Percentiles rank a stretch among this genome's conserved stretches.
Conservation (phyloP, 1,140 invertebrate species). For the Zaprionus taronus region DNA sequence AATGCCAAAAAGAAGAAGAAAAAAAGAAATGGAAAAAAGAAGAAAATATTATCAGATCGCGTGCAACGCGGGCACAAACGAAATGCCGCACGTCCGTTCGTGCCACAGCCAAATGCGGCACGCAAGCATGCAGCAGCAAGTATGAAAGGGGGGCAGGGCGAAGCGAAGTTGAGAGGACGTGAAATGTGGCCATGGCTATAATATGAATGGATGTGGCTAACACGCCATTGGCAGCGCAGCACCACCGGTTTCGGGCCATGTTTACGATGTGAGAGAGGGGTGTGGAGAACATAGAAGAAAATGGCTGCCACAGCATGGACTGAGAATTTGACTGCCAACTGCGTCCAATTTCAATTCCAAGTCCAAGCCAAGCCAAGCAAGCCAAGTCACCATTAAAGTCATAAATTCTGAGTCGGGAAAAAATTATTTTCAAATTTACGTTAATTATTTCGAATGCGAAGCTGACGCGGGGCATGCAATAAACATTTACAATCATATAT, state of each 20-base stretch:
- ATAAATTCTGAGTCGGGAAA: constrained; percentile 64
- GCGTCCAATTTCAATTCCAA: constrained; percentile 28
- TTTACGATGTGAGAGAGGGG: constrained; percentile 43
- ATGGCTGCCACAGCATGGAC: constrained; percentile 50
- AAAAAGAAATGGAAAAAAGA: constrained; percentile 9
- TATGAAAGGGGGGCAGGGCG: constrained; percentile 2
- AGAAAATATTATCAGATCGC: constrained; percentile 78
- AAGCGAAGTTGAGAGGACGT: constrained; percentile 12
- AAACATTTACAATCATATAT: constrained; percentile 72
- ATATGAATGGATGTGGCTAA: constrained; percentile 32
- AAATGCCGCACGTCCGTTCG: constrained; percentile 69
- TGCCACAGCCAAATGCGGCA: constrained; percentile 66
- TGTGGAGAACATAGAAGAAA: constrained; percentile 37
- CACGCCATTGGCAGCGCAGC: constrained; percentile 66
- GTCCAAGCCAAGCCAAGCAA: constrained; percentile 25
- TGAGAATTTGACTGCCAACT: constrained; percentile 35
- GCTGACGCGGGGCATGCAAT: constrained; percentile 65
- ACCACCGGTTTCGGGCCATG: constrained; percentile 36
- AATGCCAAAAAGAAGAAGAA: constrained; percentile 52
- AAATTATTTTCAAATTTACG: constrained; percentile 81
- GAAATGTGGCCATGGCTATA: constrained; percentile 6
- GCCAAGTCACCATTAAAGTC: constrained; percentile 70
- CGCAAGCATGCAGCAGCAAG: constrained; percentile 34
- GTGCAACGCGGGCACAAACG: constrained; percentile 65
- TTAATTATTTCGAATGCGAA: constrained; percentile 76